Percentiles rank a stretch among this genome's conserved stretches.
Evolutionary conservation across 53 echinoderm and acorn worm genomes (phyloP).

Genomic region (Mesocentrotus franciscanus): DNA sequence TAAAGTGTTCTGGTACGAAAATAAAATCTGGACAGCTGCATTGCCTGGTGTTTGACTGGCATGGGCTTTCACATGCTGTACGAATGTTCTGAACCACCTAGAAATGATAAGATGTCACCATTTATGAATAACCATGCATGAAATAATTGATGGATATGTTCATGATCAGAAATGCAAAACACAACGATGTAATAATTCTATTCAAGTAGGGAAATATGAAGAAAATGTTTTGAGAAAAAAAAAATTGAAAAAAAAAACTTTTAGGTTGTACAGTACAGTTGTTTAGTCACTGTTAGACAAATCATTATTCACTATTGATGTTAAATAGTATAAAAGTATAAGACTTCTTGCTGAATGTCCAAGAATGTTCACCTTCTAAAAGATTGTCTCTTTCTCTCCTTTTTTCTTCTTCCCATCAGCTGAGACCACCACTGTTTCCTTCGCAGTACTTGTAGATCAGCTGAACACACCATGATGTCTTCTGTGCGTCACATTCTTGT

Average conservation of each 20-base stretch:
- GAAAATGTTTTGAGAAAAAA: no score
- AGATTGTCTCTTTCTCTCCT: not conserved
- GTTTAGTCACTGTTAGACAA: no score
- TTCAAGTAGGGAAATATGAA: no score
- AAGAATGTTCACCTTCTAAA: not conserved
- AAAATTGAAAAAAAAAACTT: no score
- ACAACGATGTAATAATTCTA: no score
- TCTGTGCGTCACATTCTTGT: not conserved
- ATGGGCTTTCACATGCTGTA: not conserved
- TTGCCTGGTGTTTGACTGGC: not conserved
- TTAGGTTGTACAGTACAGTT: no score
- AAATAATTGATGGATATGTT: no score
- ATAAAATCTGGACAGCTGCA: no score
- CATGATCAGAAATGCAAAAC: no score
- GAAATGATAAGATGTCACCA: not conserved
- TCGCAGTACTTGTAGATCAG: conserved; percentile 4
- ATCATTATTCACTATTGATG: no score
- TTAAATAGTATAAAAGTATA: not conserved
- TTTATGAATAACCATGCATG: no score
- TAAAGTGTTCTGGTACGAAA: not conserved
- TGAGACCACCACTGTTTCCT: not conserved
- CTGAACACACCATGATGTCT: conserved; percentile 23
- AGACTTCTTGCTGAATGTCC: not conserved
- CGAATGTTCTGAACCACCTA: not conserved
- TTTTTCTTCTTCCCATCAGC: not conserved